Percentiles rank a stretch among this genome's conserved stretches.
phyloP scores from a whole-genome alignment of 2,797 vertebrate genomes.

The Coilia nasus region DNA sequence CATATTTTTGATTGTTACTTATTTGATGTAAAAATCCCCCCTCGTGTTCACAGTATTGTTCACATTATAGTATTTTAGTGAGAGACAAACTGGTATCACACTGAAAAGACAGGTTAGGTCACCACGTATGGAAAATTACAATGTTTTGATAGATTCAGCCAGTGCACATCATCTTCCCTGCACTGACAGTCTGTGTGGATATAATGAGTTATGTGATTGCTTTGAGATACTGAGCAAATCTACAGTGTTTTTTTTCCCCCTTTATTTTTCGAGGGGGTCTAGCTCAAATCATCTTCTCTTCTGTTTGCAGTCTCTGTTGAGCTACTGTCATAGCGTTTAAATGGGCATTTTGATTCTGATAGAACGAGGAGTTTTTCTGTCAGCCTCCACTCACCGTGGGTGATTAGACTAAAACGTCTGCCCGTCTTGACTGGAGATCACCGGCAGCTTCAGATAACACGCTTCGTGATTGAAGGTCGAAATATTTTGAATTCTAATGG shows the following conservation, averaged over 20 bases:
- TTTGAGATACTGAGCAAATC: constrained; percentile 57
- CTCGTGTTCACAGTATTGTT: not conserved
- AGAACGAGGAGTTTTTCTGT: constrained; percentile 99
- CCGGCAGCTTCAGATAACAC: constrained; percentile 98
- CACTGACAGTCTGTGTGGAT: constrained; percentile 81
- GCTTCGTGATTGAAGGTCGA: constrained; percentile 99
- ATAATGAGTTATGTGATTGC: constrained; percentile 63
- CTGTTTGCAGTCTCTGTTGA: constrained; percentile 88
- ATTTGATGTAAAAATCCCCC: not conserved
- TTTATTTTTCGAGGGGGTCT: constrained; percentile 79
- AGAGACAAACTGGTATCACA: constrained; percentile 6
- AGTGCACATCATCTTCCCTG: constrained; percentile 51
- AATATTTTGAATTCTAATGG: constrained; percentile 99
- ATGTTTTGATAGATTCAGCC: constrained; percentile 34
- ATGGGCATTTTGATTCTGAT: constrained; percentile 98
- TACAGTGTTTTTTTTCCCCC: constrained; percentile 48
- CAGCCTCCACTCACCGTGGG: constrained; percentile 98
- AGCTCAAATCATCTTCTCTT: constrained; percentile 80
- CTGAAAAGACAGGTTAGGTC: constrained; percentile 18
- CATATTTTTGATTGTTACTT: not conserved
- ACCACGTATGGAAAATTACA: constrained; percentile 27
- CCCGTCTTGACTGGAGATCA: constrained; percentile 99
- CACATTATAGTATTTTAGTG: not conserved
- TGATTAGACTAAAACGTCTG: constrained; percentile 99
- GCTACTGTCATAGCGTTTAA: constrained; percentile 97